Percentiles rank a stretch among this genome's conserved stretches.
Evolutionary conservation across 2,113 vertebrate genomes (phyloP).

Genomic region (Macrotis lagotis): DNA sequence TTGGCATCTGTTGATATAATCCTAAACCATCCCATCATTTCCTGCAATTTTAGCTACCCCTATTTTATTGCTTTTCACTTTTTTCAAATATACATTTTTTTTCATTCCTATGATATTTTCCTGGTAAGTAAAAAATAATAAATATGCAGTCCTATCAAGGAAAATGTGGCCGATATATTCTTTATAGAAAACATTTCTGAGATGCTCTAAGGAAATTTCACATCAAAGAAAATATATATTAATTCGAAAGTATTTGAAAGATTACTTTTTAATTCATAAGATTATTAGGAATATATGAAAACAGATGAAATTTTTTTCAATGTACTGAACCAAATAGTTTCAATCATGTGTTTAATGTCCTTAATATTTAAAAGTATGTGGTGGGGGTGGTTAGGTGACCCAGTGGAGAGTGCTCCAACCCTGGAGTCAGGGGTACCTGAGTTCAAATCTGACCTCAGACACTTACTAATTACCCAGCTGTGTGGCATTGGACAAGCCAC

Average conservation of each 20-base stretch:
- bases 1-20: background rate
- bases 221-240: background rate
- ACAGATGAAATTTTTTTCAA: background rate
- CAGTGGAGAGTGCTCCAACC: no score
- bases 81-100: background rate
- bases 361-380: background rate
- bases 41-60: background rate
- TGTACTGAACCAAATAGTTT: background rate
- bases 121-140: background rate
- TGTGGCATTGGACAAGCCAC: no score
- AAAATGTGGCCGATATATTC: background rate
- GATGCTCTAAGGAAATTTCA: background rate
- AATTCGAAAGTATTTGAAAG: background rate
- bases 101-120: background rate
- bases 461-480: no score
- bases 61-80: background rate
- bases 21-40: background rate
- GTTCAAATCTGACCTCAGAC: no score
- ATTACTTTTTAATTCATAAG: background rate
- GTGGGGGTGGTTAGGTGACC: no score
- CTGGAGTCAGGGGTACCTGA: no score
- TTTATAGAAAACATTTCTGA: background rate
- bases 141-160: background rate
- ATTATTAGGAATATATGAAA: background rate
- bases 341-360: background rate